Evolutionary conservation across 2,888 invertebrate genomes (phyloP).

Genomic region (Prosopocoilus inquinatus): DNA sequence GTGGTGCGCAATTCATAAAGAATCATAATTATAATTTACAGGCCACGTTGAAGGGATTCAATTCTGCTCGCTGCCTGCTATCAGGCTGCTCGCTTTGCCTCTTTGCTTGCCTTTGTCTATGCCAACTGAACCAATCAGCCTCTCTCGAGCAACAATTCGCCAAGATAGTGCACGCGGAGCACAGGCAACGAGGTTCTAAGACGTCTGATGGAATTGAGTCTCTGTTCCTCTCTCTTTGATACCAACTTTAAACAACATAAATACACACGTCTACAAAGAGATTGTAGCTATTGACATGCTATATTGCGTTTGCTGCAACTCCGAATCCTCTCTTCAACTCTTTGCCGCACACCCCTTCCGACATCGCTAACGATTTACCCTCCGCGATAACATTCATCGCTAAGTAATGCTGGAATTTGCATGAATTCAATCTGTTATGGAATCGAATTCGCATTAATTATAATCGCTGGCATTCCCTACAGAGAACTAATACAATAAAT

Average conservation of each 20-base stretch:
- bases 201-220: conserved; percentile 39
- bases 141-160: conserved; percentile 36
- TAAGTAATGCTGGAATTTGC: no score
- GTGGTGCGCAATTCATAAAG: conserved; percentile 28
- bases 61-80: conserved; percentile 28
- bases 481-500: no score
- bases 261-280: conserved; percentile 39
- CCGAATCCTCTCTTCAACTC: conserved; percentile 10
- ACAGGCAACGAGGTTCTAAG: conserved; percentile 29
- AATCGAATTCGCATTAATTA: no score
- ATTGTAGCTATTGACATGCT: conserved; percentile 32
- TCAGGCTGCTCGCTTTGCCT: conserved; percentile 35
- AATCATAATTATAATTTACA: conserved; percentile 38
- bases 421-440: no score
- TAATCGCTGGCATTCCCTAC: no score
- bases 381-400: no score
- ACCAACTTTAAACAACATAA: conserved; percentile 40
- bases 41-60: conserved; percentile 13
- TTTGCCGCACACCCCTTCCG: background rate
- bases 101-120: conserved; percentile 39
- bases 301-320: conserved; percentile 25
- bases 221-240: conserved; percentile 31
- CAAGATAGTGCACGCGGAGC: conserved; percentile 29
- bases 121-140: conserved; percentile 41
- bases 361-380: no score